Conservation (phyloP, 2,113 vertebrate genomes). For the Macroglossus sobrinus region DNA sequence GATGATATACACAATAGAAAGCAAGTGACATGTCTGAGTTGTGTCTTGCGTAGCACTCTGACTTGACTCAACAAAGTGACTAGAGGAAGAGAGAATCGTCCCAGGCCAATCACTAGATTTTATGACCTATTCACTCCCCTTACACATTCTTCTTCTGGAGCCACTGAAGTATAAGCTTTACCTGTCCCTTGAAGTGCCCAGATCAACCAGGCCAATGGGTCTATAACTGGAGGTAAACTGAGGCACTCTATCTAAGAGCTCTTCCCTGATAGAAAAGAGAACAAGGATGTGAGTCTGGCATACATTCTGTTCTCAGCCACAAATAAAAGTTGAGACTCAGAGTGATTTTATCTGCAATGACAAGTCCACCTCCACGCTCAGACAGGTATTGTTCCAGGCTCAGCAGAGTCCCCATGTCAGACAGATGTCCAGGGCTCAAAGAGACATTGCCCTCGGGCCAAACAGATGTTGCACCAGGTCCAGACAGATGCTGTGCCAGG, state of each 20-base stretch:
- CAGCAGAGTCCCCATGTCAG: constrained; percentile 51
- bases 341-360: constrained; percentile 55
- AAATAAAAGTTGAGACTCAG: background rate
- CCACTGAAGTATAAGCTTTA: background rate
- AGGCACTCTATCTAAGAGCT: background rate
- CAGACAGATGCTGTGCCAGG: constrained; percentile 63
- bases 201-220: background rate
- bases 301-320: background rate
- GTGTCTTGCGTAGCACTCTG: background rate
- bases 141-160: background rate
- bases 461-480: constrained; percentile 50
- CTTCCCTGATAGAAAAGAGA: background rate
- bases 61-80: background rate
- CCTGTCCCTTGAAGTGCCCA: background rate
- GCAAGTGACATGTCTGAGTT: background rate
- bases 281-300: background rate
- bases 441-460: constrained; percentile 63
- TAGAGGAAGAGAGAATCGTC: background rate
- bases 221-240: constrained; percentile 8
- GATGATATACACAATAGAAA: background rate
- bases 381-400: constrained; percentile 55
- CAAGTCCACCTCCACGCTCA: constrained; percentile 53
- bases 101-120: background rate
- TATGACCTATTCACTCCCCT: background rate
- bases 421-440: constrained; percentile 63